Percentiles rank a stretch among this genome's conserved stretches.
phyloP scores from a whole-genome alignment of 2,888 invertebrate genomes.

The Icerya purchasi region DNA sequence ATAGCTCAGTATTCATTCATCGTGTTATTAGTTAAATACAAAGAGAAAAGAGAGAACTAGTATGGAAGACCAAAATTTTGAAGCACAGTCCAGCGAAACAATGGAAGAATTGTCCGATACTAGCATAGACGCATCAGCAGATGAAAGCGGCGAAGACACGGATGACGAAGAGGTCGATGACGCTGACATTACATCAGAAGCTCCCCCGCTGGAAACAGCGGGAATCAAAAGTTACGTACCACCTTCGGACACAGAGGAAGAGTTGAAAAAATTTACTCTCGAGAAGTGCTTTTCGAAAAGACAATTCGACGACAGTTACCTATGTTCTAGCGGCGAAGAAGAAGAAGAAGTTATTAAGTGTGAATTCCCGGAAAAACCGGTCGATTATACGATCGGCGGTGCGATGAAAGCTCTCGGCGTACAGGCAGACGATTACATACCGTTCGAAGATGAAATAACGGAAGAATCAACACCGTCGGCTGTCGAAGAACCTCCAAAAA shows the following conservation, averaged over 20 bases:
- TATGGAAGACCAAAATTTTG: no score
- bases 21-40: no score
- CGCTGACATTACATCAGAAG: no score
- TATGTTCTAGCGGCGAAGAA: neutral
- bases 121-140: no score
- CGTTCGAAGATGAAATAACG: neutral
- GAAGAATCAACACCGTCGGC: neutral
- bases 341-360: neutral
- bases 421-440: neutral
- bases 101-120: no score
- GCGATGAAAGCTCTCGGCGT: neutral
- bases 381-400: neutral
- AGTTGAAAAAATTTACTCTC: neutral
- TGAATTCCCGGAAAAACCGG: neutral
- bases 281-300: neutral
- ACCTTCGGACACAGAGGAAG: neutral
- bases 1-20: no score
- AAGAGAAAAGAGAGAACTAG: no score
- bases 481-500: neutral
- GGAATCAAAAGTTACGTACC: neutral
- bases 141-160: no score
- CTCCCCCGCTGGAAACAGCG: no score
- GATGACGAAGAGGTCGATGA: no score
- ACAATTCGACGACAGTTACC: neutral
- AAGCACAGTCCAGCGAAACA: no score